phyloP scores from a whole-genome alignment of 1,140 invertebrate genomes.

The Papilio machaon region DNA sequence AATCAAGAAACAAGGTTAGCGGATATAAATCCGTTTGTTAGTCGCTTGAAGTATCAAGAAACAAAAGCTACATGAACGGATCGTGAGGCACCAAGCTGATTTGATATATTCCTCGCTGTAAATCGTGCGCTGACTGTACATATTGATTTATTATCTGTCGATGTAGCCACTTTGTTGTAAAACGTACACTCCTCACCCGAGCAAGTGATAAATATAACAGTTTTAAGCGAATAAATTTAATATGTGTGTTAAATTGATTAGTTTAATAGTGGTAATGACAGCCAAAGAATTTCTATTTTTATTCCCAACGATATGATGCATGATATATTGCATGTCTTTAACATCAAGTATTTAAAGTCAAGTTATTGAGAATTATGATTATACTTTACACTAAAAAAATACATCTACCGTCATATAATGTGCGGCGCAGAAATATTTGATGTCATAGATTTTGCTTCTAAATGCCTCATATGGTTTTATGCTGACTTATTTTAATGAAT shows the following conservation, averaged over 20 bases:
- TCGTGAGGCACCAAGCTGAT: constrained; percentile 80
- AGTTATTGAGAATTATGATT: constrained; percentile 15
- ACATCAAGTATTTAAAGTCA: constrained; percentile 41
- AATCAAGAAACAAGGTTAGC: constrained; percentile 60
- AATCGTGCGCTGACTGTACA: constrained; percentile 66
- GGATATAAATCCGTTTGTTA: constrained; percentile 60
- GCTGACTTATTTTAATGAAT: neutral
- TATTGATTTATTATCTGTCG: constrained; percentile 74
- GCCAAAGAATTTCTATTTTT: constrained; percentile 66
- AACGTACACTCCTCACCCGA: constrained; percentile 43
- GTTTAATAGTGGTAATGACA: constrained; percentile 62
- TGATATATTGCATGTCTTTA: constrained; percentile 56
- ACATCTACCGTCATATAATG: too few species aligned
- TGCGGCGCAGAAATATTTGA: too few species aligned
- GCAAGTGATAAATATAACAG: constrained; percentile 56
- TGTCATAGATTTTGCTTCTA: neutral
- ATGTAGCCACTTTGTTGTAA: constrained; percentile 47
- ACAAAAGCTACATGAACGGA: constrained; percentile 64
- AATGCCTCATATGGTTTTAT: neutral
- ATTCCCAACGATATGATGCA: constrained; percentile 48
- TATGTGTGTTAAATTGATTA: constrained; percentile 66
- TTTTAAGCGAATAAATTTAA: constrained; percentile 57
- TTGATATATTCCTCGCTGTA: constrained; percentile 71
- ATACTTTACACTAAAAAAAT: neutral
- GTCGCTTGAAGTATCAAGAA: constrained; percentile 57